phyloP scores from a whole-genome alignment of 2,888 invertebrate genomes.

The Lycia hirtaria region DNA sequence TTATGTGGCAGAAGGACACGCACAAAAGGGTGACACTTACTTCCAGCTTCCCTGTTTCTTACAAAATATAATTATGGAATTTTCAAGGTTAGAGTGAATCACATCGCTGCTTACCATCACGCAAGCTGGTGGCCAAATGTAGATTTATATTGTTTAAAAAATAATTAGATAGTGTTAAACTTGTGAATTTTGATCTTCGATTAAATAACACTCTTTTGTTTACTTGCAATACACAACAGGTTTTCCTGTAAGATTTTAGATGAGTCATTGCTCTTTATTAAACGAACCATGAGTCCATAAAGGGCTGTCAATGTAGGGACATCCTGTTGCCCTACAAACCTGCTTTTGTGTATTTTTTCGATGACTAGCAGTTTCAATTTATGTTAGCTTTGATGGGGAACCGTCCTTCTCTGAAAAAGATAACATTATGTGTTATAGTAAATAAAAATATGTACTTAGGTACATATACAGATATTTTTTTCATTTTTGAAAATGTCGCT shows the following conservation, averaged over 20 bases:
- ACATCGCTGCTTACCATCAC: too few relatives aligned
- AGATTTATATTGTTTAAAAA: too few relatives aligned
- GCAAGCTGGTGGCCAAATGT: too few relatives aligned
- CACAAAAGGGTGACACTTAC: too few relatives aligned
- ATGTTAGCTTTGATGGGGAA: background rate
- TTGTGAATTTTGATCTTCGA: background rate
- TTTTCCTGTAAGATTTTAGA: conserved; percentile 28
- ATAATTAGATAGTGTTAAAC: background rate
- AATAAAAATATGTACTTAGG: background rate
- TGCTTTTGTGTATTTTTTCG: conserved; percentile 33
- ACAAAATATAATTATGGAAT: too few relatives aligned
- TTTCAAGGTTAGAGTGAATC: too few relatives aligned
- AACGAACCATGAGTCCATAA: conserved; percentile 40
- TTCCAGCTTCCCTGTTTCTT: too few relatives aligned
- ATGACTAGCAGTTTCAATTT: conserved; percentile 28
- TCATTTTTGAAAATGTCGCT: too few relatives aligned
- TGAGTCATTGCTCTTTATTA: conserved; percentile 41
- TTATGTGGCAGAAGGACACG: too few relatives aligned
- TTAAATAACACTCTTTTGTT: conserved; percentile 21
- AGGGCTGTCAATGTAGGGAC: conserved; percentile 38
- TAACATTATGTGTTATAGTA: background rate
- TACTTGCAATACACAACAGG: conserved; percentile 38
- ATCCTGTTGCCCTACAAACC: conserved; percentile 30
- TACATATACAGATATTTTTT: too few relatives aligned
- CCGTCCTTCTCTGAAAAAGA: background rate